A percentile compares a stretch with the other conserved stretches of the same genome.
These are phyloP conservation scores for Volucella inflata DNA, from an alignment of 2,888 invertebrate genomes.

Conservation along the genomic window DNA sequence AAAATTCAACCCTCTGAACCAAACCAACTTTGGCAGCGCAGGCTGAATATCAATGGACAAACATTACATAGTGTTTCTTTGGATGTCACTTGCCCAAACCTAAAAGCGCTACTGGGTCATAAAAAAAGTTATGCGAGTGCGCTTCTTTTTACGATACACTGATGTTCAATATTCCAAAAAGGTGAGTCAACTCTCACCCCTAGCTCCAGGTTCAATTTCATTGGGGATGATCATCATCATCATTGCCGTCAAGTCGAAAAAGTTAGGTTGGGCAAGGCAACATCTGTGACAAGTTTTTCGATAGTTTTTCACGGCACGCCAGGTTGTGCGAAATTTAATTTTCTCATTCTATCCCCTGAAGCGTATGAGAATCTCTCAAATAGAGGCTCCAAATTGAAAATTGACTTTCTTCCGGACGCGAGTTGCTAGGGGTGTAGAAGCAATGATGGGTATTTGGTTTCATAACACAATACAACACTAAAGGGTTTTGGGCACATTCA, in stretches of 20 bases:
- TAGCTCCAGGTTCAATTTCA: constrained; percentile 16
- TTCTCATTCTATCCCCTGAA: constrained; percentile 24
- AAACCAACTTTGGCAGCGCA: background rate
- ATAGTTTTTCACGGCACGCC: constrained; percentile 56
- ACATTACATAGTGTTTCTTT: background rate
- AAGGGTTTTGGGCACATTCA: constrained; percentile 41
- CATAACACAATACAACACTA: constrained; percentile 36
- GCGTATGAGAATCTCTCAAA: too few species aligned
- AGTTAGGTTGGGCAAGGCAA: constrained; percentile 30
- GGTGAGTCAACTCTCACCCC: constrained; percentile 21
- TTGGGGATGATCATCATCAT: constrained; percentile 53
- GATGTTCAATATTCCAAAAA: constrained; percentile 73
- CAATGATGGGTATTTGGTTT: background rate
- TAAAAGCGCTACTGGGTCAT: constrained; percentile 35
- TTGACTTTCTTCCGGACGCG: constrained; percentile 14
- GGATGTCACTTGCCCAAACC: background rate
- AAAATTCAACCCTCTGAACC: constrained; percentile 20
- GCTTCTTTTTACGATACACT: constrained; percentile 69
- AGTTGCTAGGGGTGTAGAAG: constrained; percentile 4
- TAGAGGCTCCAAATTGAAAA: constrained; percentile 57
- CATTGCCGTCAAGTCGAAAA: constrained; percentile 42
- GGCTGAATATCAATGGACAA: constrained; percentile 56
- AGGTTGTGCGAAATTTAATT: constrained; percentile 58
- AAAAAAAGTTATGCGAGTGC: constrained; percentile 68
- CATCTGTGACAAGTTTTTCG: constrained; percentile 59